phyloP scores from a whole-genome alignment of 2,113 vertebrate genomes.

The Ammodytes dubius region DNA sequence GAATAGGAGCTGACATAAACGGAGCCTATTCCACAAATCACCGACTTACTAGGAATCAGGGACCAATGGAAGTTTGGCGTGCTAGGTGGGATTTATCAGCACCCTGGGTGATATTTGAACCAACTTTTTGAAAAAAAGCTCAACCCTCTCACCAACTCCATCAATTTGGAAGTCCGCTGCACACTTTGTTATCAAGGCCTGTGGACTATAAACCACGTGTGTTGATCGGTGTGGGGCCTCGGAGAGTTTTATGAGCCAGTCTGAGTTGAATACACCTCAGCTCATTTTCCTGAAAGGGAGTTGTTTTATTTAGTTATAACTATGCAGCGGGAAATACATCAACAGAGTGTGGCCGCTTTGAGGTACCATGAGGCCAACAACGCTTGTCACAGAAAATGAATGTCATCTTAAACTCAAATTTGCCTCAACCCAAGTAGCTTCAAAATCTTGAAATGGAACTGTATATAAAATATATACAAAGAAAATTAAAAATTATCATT shows the following conservation, averaged over 20 bases:
- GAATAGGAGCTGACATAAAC: constrained; percentile 44
- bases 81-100: constrained; percentile 50
- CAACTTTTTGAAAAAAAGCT: constrained; percentile 39
- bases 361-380: not conserved
- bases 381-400: not conserved
- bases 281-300: constrained; percentile 44
- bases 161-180: constrained; percentile 18
- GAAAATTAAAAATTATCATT: constrained; percentile 13
- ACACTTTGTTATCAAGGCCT: constrained; percentile 30
- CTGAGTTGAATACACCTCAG: constrained; percentile 27
- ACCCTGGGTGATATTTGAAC: constrained; percentile 41
- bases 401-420: constrained; percentile 30
- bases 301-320: constrained; percentile 40
- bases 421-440: constrained; percentile 13
- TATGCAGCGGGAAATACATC: not conserved
- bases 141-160: constrained; percentile 17
- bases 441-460: constrained; percentile 34
- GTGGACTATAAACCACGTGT: constrained; percentile 40
- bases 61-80: constrained; percentile 19
- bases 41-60: constrained; percentile 37
- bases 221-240: constrained; percentile 22
- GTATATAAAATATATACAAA: constrained; percentile 3
- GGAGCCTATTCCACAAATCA: constrained; percentile 55
- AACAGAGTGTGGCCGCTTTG: not conserved
- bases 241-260: constrained; percentile 30